Conservation (phyloP, 2,113 vertebrate genomes). For the Salminus brasiliensis region DNA sequence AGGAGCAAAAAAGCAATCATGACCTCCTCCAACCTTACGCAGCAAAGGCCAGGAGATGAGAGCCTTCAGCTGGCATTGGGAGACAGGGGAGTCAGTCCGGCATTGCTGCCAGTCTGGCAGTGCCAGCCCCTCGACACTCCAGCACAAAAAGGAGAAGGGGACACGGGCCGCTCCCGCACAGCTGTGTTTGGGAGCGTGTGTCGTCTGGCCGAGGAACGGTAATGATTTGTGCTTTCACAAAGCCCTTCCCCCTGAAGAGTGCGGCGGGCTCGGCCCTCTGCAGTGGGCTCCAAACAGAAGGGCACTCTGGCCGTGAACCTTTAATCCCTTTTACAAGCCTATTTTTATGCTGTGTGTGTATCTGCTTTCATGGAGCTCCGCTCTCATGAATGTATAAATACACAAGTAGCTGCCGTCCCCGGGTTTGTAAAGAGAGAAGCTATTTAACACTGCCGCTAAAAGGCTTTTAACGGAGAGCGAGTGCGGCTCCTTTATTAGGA, state of each 20-base stretch:
- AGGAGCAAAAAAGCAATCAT: no score
- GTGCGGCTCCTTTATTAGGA: constrained; percentile 25
- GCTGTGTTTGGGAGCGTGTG: constrained; percentile 26
- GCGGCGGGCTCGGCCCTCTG: neutral
- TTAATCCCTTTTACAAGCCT: constrained; percentile 68
- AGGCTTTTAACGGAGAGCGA: constrained; percentile 59
- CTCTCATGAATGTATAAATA: constrained; percentile 71
- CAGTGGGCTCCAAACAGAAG: constrained; percentile 52
- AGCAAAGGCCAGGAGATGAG: neutral
- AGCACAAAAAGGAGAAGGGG: constrained; percentile 13
- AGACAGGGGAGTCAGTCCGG: neutral
- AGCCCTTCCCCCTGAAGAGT: constrained; percentile 34
- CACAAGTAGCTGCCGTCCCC: constrained; percentile 58
- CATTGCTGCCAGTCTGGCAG: neutral
- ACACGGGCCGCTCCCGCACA: constrained; percentile 3
- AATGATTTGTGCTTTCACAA: constrained; percentile 70
- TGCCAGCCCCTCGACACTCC: constrained; percentile 24
- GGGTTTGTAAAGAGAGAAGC: constrained; percentile 34
- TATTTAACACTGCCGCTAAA: constrained; percentile 42
- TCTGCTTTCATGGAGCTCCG: constrained; percentile 59
- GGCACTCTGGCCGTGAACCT: constrained; percentile 63
- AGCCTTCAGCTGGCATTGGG: neutral
- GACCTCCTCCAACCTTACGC: neutral
- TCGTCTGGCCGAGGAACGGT: constrained; percentile 65
- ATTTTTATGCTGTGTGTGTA: constrained; percentile 60